Conservation (phyloP, 2,888 invertebrate species). For the Lepidochitona cinerea region DNA sequence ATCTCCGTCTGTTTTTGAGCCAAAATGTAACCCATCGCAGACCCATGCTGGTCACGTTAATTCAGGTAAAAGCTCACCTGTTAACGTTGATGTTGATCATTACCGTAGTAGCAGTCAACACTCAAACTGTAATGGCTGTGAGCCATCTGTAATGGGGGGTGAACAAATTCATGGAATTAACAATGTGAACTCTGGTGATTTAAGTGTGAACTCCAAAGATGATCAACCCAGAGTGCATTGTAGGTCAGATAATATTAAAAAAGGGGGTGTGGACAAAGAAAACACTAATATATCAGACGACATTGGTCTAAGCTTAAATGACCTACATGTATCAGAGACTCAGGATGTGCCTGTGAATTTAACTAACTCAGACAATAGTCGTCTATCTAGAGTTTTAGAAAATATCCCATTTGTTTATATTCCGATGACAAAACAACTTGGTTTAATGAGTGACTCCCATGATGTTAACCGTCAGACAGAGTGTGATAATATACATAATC, state of each 20-base stretch:
- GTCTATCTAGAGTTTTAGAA: conserved; percentile 61
- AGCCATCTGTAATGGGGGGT: no score
- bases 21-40: not conserved
- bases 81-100: not conserved
- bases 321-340: conserved; percentile 43
- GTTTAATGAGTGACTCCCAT: conserved; percentile 5
- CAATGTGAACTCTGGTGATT: not conserved
- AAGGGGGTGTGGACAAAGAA: not conserved
- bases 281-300: not conserved
- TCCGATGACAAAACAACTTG: conserved; percentile 61
- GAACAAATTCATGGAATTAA: no score
- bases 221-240: not conserved
- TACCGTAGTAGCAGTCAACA: no score
- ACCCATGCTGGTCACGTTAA: not conserved
- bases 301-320: not conserved
- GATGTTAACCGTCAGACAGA: conserved; percentile 12
- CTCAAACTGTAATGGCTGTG: not conserved
- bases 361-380: conserved; percentile 41
- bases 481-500: conserved; percentile 11
- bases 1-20: not conserved
- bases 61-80: not conserved
- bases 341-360: conserved; percentile 53
- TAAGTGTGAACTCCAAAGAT: not conserved
- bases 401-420: conserved; percentile 62
- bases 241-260: not conserved